A percentile compares a stretch with the other conserved stretches of the same genome.
phyloP scores from a whole-genome alignment of 2,113 vertebrate species.

The Prunella fulvescens region DNA sequence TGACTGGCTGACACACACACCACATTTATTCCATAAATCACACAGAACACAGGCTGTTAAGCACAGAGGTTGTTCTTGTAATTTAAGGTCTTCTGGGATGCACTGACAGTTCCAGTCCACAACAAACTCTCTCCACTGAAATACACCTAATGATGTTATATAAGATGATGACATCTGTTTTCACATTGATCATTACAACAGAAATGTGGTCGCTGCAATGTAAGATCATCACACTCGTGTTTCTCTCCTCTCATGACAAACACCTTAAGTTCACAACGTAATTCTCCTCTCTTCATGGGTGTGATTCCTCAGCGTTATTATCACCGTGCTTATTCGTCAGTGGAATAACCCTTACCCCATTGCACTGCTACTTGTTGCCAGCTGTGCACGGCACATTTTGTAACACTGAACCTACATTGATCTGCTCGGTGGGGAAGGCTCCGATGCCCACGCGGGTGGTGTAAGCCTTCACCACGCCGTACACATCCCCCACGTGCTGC shows the following conservation, averaged over 20 bases:
- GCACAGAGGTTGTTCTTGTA: not conserved
- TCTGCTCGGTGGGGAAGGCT: conserved; percentile 95
- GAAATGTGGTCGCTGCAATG: not conserved
- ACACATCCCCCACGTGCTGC: conserved; percentile 90
- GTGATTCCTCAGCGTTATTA: not conserved
- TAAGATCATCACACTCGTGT: rapidly evolving
- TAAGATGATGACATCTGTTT: not conserved
- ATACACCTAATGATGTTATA: not conserved
- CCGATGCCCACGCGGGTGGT: conserved; percentile 96
- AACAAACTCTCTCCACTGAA: not conserved
- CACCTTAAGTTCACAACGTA: not conserved
- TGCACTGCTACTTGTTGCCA: not conserved
- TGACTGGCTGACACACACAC: not conserved
- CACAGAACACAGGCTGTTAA: not conserved
- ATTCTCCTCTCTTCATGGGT: not conserved
- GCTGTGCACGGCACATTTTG: rapidly evolving
- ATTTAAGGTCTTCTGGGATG: not conserved
- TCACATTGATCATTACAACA: not conserved
- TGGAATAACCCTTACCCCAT: not conserved
- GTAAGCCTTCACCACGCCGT: conserved; percentile 94
- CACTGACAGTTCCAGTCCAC: not conserved
- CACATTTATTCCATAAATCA: not conserved
- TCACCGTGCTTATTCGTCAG: not conserved
- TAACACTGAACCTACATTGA: conserved; percentile 81
- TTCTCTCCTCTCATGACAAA: not conserved